These are phyloP conservation scores for Troilus luridus DNA, from an alignment of 2,888 invertebrate species.

Conservation along the genomic window DNA sequence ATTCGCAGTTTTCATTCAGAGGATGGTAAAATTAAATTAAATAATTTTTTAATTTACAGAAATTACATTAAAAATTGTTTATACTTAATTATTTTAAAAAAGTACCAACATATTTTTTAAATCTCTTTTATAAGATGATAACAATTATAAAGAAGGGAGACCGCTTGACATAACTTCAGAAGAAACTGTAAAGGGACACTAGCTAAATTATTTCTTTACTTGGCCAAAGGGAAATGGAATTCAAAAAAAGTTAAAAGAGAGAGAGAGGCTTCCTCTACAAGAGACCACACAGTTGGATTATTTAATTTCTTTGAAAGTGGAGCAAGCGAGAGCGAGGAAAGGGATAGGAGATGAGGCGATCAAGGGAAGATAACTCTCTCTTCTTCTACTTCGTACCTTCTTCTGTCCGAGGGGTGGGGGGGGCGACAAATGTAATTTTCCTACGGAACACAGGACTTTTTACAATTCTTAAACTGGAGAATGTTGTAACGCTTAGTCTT, in stretches of 20 bases:
- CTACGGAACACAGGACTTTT: neutral
- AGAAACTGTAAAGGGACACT: neutral
- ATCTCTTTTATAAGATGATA: neutral
- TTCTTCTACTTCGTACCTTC: neutral
- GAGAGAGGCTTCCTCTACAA: neutral
- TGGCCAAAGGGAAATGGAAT: neutral
- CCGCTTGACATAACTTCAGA: neutral
- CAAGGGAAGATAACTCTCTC: neutral
- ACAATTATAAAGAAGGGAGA: neutral
- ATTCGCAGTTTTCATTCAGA: too few species aligned
- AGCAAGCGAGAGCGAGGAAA: neutral
- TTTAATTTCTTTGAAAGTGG: constrained; percentile 23
- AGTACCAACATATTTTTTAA: too few species aligned
- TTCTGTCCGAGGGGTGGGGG: neutral
- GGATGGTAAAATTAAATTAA: too few species aligned
- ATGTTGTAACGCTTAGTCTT: neutral
- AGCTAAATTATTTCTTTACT: neutral
- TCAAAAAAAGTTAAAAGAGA: neutral
- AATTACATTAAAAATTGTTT: too few species aligned
- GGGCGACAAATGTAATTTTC: neutral
- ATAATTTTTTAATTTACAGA: too few species aligned
- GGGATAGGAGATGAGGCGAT: neutral
- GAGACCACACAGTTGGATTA: neutral
- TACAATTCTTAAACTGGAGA: constrained; percentile 3
- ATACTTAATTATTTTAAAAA: too few species aligned